A percentile compares a stretch with the other conserved stretches of the same genome.
Conservation (phyloP, 2,888 invertebrate genomes). For the Cremastinae sp. region DNA sequence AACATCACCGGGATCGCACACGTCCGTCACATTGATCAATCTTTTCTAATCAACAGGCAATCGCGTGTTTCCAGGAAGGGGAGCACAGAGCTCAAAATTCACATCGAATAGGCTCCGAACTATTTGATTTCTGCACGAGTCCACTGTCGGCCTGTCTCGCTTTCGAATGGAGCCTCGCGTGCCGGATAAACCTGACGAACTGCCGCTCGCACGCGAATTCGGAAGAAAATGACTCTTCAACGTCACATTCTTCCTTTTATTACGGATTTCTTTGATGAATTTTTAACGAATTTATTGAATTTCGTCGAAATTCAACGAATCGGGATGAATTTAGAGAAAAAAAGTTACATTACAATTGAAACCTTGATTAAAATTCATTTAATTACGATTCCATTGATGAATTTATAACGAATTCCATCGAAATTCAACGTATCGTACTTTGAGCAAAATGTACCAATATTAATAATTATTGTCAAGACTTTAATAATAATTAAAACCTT, state of each 20-base stretch:
- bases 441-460: no score
- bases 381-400: no score
- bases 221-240: conserved; percentile 8
- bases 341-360: no score
- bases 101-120: conserved; percentile 17
- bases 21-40: conserved; percentile 52
- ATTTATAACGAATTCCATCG: no score
- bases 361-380: no score
- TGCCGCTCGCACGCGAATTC: background rate
- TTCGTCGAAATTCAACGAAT: no score
- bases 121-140: conserved; percentile 21
- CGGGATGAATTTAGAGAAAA: no score
- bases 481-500: no score
- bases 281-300: no score
- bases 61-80: conserved; percentile 51
- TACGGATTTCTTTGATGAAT: no score
- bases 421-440: no score
- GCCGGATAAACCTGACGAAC: conserved; percentile 25
- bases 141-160: conserved; percentile 14
- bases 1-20: background rate
- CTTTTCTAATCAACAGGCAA: conserved; percentile 67
- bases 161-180: conserved; percentile 26
- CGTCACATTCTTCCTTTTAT: background rate
- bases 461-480: no score
- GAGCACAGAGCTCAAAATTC: conserved; percentile 26